A percentile compares a stretch with the other conserved stretches of the same genome.
Evolutionary conservation across 1,140 invertebrate genomes (phyloP).

Genomic region (Ectropis grisescens): DNA sequence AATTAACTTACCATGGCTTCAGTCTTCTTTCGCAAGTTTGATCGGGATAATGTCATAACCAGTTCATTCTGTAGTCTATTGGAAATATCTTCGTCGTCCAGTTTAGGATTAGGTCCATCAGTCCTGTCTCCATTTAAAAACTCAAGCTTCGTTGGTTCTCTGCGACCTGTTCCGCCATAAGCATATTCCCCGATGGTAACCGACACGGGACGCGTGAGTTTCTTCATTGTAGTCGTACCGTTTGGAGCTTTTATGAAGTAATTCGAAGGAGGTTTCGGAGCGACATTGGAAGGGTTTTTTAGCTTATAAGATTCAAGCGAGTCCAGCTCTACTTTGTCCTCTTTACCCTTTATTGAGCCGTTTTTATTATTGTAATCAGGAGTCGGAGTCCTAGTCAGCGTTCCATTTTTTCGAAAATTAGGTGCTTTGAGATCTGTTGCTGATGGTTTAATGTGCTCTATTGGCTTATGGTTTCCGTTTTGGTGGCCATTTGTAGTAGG

Average conservation of each 20-base stretch:
- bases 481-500: conserved; percentile 38
- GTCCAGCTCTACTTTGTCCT: conserved; percentile 73
- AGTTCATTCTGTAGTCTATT: conserved; percentile 80
- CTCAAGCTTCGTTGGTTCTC: conserved; percentile 77
- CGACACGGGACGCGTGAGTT: conserved; percentile 65
- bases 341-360: conserved; percentile 50
- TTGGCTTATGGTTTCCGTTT: conserved; percentile 25
- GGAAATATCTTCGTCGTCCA: conserved; percentile 64
- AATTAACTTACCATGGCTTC: conserved; percentile 75
- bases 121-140: conserved; percentile 71
- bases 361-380: conserved; percentile 73
- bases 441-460: conserved; percentile 15
- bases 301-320: conserved; percentile 80
- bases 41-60: conserved; percentile 78
- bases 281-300: conserved; percentile 71
- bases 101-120: conserved; percentile 29
- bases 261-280: conserved; percentile 76
- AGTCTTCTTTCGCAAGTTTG: conserved; percentile 78
- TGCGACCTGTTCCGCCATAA: conserved; percentile 66
- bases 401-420: conserved; percentile 40
- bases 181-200: conserved; percentile 80
- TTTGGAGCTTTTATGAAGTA: conserved; percentile 73
- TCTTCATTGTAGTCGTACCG: conserved; percentile 63
- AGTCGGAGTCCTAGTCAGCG: conserved; percentile 69
- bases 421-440: conserved; percentile 26